Base-by-base conservation (phyloP, 2,888 invertebrate genomes). In the Dastarcus helophoroides region DNA sequence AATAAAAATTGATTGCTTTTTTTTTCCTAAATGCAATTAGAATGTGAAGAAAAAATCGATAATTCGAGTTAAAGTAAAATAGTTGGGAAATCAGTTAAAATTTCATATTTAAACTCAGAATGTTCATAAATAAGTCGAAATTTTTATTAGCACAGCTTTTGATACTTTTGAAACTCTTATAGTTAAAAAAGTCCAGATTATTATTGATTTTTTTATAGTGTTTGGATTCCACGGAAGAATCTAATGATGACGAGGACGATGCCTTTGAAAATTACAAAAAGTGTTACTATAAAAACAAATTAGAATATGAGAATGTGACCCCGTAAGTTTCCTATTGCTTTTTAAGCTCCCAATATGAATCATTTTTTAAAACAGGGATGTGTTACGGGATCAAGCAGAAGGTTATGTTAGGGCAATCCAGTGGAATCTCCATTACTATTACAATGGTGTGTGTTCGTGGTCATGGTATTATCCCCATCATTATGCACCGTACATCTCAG, bases 391-490 rank as follows among this genome's bases (percentile, higher is more conserved):
- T 19, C 89, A 91, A 63, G 86, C 91, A 0, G 78, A 81, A 53
- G 79, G 84, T 28, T 98, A 95, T 57, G 81, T 97, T 6, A 69
- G 80, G 22, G 95, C 93, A 0, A 77, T 98, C 27, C 95, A 97
- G 50, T 98, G 97, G 97, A 90, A 91, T 54, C 66, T 97, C 10
- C 73, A 82, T 54, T 98, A 98, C 60, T 98, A 98, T 60, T 97
- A 93, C 62, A 79, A 88, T 50, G 97, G 97, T 4, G 89, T 93
- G 24, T 83, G 84, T 29, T 94, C 93, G 0, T 98, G 98, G 98
- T 85, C 89, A 15, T 98, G 97, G 97, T 95, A 73, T 63, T 98
- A 94, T 61, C 93, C 94, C 0, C 86, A 89, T 54, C 95, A 98
- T 61, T 98, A 97, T 62, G 86, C 95, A 0, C 97, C 97, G 0